These are phyloP conservation scores for Serranus cabrilla DNA, from an alignment of 2,797 vertebrate species.

Conservation along the genomic window DNA sequence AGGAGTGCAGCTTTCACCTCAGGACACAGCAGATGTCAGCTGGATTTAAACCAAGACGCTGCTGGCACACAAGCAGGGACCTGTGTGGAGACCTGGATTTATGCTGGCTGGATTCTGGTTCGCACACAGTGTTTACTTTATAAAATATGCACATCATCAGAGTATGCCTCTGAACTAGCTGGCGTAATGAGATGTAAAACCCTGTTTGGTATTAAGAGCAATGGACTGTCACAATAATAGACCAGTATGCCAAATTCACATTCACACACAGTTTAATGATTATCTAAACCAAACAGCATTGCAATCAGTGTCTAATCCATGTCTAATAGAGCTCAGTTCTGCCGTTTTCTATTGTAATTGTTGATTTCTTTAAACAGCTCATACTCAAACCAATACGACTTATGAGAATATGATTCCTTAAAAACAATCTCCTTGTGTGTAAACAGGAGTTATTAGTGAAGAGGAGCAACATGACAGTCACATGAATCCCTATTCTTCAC, in stretches of 20 bases:
- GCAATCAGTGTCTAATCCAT: not conserved
- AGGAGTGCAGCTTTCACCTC: constrained; percentile 16
- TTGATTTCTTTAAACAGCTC: not conserved
- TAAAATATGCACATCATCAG: constrained; percentile 6
- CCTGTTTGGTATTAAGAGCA: not conserved
- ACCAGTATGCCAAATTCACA: not conserved
- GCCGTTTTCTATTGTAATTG: not conserved
- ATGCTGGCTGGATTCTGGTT: not conserved
- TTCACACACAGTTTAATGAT: not conserved
- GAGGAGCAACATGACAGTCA: constrained; percentile 4
- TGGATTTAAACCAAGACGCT: constrained; percentile 33
- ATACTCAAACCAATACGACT: not conserved
- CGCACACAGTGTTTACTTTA: constrained; percentile 11
- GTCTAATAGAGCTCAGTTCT: not conserved
- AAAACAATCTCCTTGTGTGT: not conserved
- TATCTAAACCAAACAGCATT: no score
- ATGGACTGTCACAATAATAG: not conserved
- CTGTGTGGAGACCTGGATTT: constrained; percentile 5
- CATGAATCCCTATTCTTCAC: constrained; percentile 25
- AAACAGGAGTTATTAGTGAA: constrained; percentile 20
- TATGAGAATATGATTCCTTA: not conserved
- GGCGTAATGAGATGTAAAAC: not conserved
- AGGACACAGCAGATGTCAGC: constrained; percentile 54
- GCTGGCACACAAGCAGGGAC: constrained; percentile 17
- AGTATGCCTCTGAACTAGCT: not conserved